Base-by-base conservation (phyloP, 2,113 vertebrate species). In the Dicrurus megarhynchus region DNA sequence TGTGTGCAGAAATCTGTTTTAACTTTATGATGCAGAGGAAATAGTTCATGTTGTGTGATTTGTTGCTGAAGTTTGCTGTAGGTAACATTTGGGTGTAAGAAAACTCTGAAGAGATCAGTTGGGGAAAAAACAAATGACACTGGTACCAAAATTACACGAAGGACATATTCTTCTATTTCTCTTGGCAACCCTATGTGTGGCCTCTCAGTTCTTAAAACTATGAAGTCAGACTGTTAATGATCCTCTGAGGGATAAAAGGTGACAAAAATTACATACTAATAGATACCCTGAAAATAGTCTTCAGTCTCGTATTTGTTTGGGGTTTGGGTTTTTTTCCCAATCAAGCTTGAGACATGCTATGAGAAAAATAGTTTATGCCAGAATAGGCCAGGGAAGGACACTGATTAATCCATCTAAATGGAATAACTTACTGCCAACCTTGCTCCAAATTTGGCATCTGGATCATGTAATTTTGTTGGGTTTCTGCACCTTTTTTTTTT, bases 221-320 rank as follows among this genome's bases (percentile, higher is more conserved):
- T 67, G 74, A 92, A 92, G 69, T 85, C 64, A 93, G 84, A 77
- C 56, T 91, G 69, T 70, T 95, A 87, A 74, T 83, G 76, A 71
- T 76, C 35, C 68, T 83, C 87, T 55, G 42, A 73, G 69, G 89
- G 76, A 78, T 59, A 77, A 88, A 84, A 97, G 69, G 50, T 88
- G 60, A 39, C 67, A 91, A 67, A 74, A 75, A 42, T 79, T 57
- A 14, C 55, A 46, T 52, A 10, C 50, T 63, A 61, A 44, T 55
- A 76, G 37, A 73, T 81, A 65, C 22, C n/a, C 49, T 78, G 77
- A 59, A 77, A 89, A 85, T 26, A 64, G 50, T 44, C 46, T 71
- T 93, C 69, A 57, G 47, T 69, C 61, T 88, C 39, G 1, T 67
- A 22, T 50, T 91, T 85, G 35, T 65, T 63, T 74, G 49, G 15